Conservation (phyloP, 2,113 vertebrate species). For the Psammodynastes pulverulentus region DNA sequence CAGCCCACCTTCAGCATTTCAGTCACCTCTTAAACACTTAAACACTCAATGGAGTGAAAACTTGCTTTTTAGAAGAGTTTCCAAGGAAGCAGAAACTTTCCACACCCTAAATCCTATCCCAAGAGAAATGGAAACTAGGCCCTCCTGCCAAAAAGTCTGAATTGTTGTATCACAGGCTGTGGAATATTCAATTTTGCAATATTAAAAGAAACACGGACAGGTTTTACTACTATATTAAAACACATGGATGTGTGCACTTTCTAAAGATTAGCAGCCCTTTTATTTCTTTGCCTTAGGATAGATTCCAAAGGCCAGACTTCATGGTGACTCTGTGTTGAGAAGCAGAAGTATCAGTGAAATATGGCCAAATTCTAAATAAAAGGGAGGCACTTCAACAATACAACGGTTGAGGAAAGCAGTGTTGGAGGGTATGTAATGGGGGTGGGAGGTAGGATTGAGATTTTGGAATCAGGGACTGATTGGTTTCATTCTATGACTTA, state of each 20-base stretch:
- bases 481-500: neutral
- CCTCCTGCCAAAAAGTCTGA: slow-evolving; percentile 69
- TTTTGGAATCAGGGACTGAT: neutral
- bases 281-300: slow-evolving; percentile 4
- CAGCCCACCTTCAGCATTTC: slow-evolving; percentile 75
- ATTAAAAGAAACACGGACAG: slow-evolving; percentile 61
- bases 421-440: neutral
- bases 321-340: neutral
- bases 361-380: neutral
- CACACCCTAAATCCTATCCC: slow-evolving; percentile 73
- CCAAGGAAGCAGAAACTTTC: slow-evolving; percentile 82
- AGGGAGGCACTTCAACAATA: neutral
- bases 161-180: slow-evolving; percentile 62
- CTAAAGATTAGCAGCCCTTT: slow-evolving; percentile 41
- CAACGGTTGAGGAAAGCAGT: neutral
- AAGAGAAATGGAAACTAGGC: slow-evolving; percentile 73
- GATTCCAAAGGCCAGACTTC: slow-evolving; percentile 1
- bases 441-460: neutral
- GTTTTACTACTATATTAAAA: slow-evolving; percentile 63
- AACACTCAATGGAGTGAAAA: slow-evolving; percentile 77
- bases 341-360: neutral
- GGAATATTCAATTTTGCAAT: slow-evolving; percentile 61
- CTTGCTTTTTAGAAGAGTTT: slow-evolving; percentile 75
- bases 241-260: slow-evolving; percentile 48
- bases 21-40: slow-evolving; percentile 84